Evolutionary conservation across 2,797 vertebrate genomes (phyloP).

Genomic region (Sternarchorhynchus goeldii): DNA sequence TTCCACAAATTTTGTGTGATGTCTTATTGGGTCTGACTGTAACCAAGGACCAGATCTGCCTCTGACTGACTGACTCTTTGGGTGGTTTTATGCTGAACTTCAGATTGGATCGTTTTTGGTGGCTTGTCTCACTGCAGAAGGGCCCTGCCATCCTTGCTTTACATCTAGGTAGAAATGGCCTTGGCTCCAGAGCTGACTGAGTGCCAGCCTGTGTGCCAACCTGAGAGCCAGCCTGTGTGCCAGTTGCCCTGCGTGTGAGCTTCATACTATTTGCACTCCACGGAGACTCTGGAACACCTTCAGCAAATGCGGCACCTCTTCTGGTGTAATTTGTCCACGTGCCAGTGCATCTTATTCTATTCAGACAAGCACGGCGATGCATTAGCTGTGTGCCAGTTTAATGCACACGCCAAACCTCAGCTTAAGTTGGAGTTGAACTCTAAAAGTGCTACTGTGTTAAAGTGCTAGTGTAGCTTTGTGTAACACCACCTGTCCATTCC

Average conservation of each 20-base stretch:
- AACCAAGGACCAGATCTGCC: background rate
- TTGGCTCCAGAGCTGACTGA: background rate
- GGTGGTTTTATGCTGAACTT: background rate
- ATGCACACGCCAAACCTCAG: background rate
- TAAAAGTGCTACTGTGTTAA: too few relatives aligned
- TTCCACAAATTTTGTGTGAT: too few relatives aligned
- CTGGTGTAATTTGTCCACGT: slow-evolving; percentile 1
- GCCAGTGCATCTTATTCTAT: background rate
- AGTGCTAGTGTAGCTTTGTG: too few relatives aligned
- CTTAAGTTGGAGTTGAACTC: too few relatives aligned
- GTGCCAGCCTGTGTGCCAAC: background rate
- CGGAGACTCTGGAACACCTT: slow-evolving; percentile 9
- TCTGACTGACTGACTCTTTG: background rate
- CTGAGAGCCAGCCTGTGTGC: background rate
- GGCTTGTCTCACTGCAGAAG: background rate
- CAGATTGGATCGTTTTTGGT: background rate
- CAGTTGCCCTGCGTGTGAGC: background rate
- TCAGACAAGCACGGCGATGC: slow-evolving; percentile 9
- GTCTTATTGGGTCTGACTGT: too few relatives aligned
- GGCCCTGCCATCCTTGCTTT: background rate
- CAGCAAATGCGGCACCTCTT: background rate
- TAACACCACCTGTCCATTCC: too few relatives aligned
- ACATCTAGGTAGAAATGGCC: background rate
- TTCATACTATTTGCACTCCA: slow-evolving; percentile 20
- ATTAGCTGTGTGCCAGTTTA: too few relatives aligned